phyloP scores from a whole-genome alignment of 2,113 vertebrate species.

The Centropus bengalensis region DNA sequence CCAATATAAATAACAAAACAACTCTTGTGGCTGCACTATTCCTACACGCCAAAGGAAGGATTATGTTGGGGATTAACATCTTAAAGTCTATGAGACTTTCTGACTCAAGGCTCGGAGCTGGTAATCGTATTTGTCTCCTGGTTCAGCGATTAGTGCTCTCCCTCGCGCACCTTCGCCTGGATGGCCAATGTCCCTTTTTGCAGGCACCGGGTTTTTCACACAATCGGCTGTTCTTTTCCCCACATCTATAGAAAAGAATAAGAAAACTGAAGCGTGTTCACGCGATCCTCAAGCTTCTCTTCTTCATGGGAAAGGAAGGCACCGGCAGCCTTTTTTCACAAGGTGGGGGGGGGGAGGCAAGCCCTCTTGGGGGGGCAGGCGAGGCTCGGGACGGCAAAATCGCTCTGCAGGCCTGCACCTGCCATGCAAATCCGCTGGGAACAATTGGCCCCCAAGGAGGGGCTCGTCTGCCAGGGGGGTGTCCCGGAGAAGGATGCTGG shows the following conservation, averaged over 20 bases:
- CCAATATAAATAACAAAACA: conserved; percentile 91
- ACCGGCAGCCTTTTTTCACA: conserved; percentile 20
- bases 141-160: conserved; percentile 84
- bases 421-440: conserved; percentile 28
- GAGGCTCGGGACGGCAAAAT: background rate
- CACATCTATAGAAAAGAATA: conserved; percentile 68
- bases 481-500: background rate
- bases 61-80: conserved; percentile 87
- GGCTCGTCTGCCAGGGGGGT: background rate
- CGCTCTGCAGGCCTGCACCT: conserved; percentile 47
- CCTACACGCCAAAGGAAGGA: conserved; percentile 88
- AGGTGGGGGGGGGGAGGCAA: background rate
- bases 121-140: conserved; percentile 88
- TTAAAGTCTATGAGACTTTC: conserved; percentile 90
- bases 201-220: conserved; percentile 72
- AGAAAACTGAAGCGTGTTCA: conserved; percentile 53
- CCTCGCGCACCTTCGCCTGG: conserved; percentile 78
- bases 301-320: conserved; percentile 67
- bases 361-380: background rate
- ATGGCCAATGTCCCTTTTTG: conserved; percentile 81
- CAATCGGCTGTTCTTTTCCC: conserved; percentile 76
- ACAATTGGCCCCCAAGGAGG: background rate
- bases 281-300: conserved; percentile 63
- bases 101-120: conserved; percentile 86
- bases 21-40: conserved; percentile 86